These are phyloP conservation scores for Drosophila subquinaria DNA, from an alignment of 2,888 invertebrate species.

Conservation along the genomic window DNA sequence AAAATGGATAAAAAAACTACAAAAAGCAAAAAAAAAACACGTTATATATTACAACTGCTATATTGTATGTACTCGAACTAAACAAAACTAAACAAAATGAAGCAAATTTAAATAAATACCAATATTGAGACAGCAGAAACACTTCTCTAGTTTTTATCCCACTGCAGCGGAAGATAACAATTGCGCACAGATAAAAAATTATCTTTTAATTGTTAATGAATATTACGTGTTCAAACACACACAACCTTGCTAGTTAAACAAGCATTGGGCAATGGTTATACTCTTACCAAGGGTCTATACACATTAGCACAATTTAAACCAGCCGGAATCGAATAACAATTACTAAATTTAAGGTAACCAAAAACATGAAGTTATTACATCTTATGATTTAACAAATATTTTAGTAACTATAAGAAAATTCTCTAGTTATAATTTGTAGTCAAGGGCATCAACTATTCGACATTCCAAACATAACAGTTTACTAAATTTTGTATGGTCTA, in stretches of 20 bases:
- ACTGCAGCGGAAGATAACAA: conserved; percentile 37
- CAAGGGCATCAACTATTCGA: not conserved
- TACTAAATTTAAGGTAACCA: not conserved
- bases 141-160: conserved; percentile 15
- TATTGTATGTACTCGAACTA: conserved; percentile 72
- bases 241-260: conserved; percentile 36
- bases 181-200: conserved; percentile 44
- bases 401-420: not conserved
- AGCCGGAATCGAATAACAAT: no score
- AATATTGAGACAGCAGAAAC: conserved; percentile 69
- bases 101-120: conserved; percentile 77
- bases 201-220: conserved; percentile 66
- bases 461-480: conserved; percentile 1
- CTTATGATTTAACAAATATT: not conserved
- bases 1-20: conserved; percentile 38
- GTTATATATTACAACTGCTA: conserved; percentile 80
- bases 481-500: conserved; percentile 20
- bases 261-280: conserved; percentile 3
- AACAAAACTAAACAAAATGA: conserved; percentile 54
- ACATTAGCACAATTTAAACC: not conserved
- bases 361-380: not conserved
- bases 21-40: conserved; percentile 41
- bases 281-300: not conserved
- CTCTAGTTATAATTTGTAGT: not conserved
- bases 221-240: conserved; percentile 72